These are phyloP conservation scores for Menidia menidia DNA, from an alignment of 2,797 vertebrate species.

Conservation along the genomic window DNA sequence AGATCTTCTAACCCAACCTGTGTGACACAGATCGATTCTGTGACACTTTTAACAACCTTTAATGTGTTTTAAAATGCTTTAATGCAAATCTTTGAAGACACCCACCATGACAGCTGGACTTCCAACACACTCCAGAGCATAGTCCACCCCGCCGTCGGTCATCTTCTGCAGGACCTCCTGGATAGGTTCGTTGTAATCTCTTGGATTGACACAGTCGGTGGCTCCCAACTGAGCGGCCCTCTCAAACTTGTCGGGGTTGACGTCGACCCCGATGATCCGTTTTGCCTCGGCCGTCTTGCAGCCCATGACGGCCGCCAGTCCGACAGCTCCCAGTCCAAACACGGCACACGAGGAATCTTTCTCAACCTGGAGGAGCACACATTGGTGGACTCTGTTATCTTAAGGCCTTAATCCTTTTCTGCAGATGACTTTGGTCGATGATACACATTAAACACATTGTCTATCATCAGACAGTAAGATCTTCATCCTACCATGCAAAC, in stretches of 20 bases:
- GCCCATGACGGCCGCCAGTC: constrained; percentile 87
- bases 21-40: background rate
- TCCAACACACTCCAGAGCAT: constrained; percentile 86
- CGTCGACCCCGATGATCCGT: constrained; percentile 87
- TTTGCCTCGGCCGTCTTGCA: constrained; percentile 83
- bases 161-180: constrained; percentile 82
- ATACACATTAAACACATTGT: no score
- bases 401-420: no score
- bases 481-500: no score
- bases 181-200: constrained; percentile 76
- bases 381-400: background rate
- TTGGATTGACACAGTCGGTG: constrained; percentile 87
- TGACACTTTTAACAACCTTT: background rate
- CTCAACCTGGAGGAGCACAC: constrained; percentile 79
- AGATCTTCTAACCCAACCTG: background rate
- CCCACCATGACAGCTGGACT: constrained; percentile 83
- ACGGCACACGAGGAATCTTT: constrained; percentile 80
- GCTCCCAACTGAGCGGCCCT: constrained; percentile 84
- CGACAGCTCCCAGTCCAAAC: constrained; percentile 87
- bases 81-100: background rate
- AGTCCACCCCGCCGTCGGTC: constrained; percentile 81
- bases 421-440: no score
- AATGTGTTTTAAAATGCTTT: background rate
- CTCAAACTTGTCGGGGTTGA: constrained; percentile 85
- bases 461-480: no score